These are phyloP conservation scores for Lethenteron reissneri DNA, from an alignment of 2,113 vertebrate genomes.

Conservation along the genomic window DNA sequence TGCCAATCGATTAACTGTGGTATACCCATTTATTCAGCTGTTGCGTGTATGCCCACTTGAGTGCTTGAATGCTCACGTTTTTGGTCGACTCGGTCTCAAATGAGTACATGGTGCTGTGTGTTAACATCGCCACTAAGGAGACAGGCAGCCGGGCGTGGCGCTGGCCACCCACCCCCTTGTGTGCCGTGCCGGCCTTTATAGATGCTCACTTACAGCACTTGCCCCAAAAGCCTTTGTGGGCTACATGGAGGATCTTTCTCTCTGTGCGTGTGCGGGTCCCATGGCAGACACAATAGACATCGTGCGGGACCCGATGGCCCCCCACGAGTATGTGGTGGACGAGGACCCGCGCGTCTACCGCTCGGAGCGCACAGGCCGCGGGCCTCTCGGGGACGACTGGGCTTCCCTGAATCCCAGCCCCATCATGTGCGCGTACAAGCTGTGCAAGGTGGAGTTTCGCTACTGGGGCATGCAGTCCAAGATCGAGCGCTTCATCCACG, in stretches of 20 bases:
- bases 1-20: too few species aligned
- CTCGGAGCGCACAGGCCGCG: slow-evolving; percentile 63
- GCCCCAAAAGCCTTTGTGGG: slow-evolving; percentile 8
- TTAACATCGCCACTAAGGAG: too few species aligned
- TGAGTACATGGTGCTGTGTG: too few species aligned
- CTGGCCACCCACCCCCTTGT: too few species aligned
- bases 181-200: too few species aligned
- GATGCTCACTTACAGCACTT: too few species aligned
- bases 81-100: too few species aligned
- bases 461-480: slow-evolving; percentile 99
- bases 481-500: slow-evolving; percentile 93
- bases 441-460: slow-evolving; percentile 96
- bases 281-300: slow-evolving; percentile 67
- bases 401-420: slow-evolving; percentile 46
- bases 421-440: slow-evolving; percentile 95
- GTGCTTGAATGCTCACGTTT: too few species aligned
- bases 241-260: background rate
- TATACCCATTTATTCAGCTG: too few species aligned
- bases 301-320: slow-evolving; percentile 64
- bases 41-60: too few species aligned
- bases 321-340: slow-evolving; percentile 68
- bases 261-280: slow-evolving; percentile 9
- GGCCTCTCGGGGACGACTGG: slow-evolving; percentile 71
- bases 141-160: too few species aligned
- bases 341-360: slow-evolving; percentile 77